Base-by-base conservation (phyloP, 1,140 invertebrate species). In the Triops cancriformis region DNA sequence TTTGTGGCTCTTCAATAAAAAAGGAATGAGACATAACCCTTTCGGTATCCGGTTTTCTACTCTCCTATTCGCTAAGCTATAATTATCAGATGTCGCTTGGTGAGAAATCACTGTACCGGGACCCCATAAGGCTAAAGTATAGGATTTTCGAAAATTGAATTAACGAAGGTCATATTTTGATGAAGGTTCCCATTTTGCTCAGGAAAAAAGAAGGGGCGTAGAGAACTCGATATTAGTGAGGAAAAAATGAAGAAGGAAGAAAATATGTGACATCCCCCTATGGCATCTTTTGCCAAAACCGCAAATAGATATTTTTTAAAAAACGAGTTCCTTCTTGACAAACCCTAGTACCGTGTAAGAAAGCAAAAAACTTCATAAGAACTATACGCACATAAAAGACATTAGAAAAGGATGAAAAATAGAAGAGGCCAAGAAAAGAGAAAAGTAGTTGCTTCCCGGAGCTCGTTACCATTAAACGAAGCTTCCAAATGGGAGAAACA, bases 381-480 rank as follows among this genome's bases (percentile, higher is more conserved):
- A 64, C 51, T 64, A 64, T 64, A 64, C 51, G 51, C 51, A 64
- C 23, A 64, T 64, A 64, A 64, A 64, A 23, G 23, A 64, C 51
- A 64, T 64, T 4, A 23, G 23, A 64, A 64, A 64, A 64, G 51
- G 23, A 64, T 64, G 51, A 23, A 64, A 64, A 64, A 64, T 64
- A 64, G 51, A 64, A 64, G 51, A 64, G 51, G 51, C 51, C 51
- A 64, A 64, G 51, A 64, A 64, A 64, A 64, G n/a, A 64, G 51
- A 64, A 23, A 64, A 64, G 51, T 64, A 64, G 51, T 64, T 64
- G 51, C 51, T 64, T 64, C 51, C 51, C 51, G 10, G 51, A 64
- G 51, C 51, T 64, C 51, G 51, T 64, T 64, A 64, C 51, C 51
- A 64, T 64, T 64, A 64, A 64, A 64, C 51, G 51, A 64, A 64